Conservation (phyloP, 2,888 invertebrate genomes). For the Thecophora atra region DNA sequence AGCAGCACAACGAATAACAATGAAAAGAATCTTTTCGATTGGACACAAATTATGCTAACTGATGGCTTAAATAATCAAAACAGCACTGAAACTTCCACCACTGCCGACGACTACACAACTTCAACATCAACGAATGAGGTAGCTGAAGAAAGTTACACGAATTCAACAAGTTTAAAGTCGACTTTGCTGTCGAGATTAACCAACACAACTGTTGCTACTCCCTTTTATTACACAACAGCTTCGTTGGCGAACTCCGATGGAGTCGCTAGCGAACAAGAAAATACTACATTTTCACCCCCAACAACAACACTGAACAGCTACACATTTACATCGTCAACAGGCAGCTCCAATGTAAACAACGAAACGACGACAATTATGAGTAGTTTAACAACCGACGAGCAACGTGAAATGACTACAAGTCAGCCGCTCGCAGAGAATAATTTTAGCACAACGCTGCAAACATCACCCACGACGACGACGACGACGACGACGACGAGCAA, state of each 20-base stretch:
- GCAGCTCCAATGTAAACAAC: neutral
- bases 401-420: conserved; percentile 29
- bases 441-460: conserved; percentile 12
- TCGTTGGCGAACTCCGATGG: conserved; percentile 10
- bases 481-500: conserved; percentile 34
- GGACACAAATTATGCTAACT: conserved; percentile 58
- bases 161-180: too few relatives aligned
- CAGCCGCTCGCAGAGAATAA: conserved; percentile 38
- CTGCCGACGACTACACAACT: neutral
- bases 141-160: too few relatives aligned
- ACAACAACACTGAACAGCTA: neutral
- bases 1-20: conserved; percentile 40
- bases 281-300: neutral
- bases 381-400: conserved; percentile 25
- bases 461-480: conserved; percentile 35
- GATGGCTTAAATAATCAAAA: conserved; percentile 40
- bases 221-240: neutral
- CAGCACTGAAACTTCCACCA: neutral
- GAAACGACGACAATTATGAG: conserved; percentile 8
- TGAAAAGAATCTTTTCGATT: conserved; percentile 59
- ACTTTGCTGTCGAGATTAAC: too few relatives aligned
- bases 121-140: neutral
- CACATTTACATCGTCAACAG: neutral
- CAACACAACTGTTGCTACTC: too few relatives aligned
- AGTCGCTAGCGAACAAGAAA: conserved; percentile 1